A percentile compares a stretch with the other conserved stretches of the same genome.
These are phyloP conservation scores for Diadema setosum DNA, from an alignment of 35 echinoderm and acorn worm genomes.

Conservation along the genomic window DNA sequence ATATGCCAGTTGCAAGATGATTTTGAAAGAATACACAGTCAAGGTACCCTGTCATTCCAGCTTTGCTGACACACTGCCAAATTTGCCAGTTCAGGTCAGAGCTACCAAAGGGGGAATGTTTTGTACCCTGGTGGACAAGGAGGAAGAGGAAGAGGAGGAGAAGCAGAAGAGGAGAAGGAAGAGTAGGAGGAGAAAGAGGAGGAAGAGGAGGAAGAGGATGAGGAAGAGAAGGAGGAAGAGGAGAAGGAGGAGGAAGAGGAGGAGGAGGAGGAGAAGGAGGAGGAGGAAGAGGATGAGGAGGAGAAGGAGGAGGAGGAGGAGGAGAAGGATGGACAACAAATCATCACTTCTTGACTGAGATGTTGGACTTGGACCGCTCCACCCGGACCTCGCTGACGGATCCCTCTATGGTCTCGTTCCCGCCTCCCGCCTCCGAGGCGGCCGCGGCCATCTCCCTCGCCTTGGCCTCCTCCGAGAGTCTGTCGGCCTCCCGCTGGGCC, in stretches of 20 bases:
- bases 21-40: too few species aligned
- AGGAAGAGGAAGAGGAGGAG: neutral
- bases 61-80: too few species aligned
- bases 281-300: neutral
- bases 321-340: neutral
- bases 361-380: slow-evolving; percentile 38
- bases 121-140: neutral
- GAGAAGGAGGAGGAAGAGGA: neutral
- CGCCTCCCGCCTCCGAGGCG: slow-evolving; percentile 1
- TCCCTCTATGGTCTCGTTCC: neutral
- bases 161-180: neutral
- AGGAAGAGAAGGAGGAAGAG: neutral
- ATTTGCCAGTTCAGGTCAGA: too few species aligned
- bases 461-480: neutral
- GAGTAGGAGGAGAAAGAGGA: neutral
- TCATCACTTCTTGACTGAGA: slow-evolving; percentile 42
- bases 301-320: neutral
- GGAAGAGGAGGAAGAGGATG: neutral
- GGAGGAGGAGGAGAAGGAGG: neutral
- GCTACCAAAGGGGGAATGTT: too few species aligned
- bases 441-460: neutral
- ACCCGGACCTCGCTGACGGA: neutral
- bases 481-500: slow-evolving; percentile 13
- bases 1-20: too few species aligned
- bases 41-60: too few species aligned